These are phyloP conservation scores for Microctenopoma steveboyesi DNA, from an alignment of 2,797 vertebrate genomes.

Conservation along the genomic window DNA sequence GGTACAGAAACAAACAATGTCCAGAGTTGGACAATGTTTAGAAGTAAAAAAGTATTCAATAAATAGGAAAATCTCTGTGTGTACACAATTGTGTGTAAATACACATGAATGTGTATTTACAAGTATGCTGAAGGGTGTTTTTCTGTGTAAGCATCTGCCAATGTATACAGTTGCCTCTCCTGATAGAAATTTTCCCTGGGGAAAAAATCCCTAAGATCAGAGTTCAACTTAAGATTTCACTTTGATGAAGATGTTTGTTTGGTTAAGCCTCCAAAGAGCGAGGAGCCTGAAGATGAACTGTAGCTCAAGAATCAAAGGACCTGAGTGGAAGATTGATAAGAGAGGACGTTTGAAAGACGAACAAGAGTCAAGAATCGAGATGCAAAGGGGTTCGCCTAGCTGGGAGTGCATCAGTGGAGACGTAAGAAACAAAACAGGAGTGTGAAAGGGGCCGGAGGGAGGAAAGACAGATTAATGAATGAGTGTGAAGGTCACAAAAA, in stretches of 20 bases:
- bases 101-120: conserved; percentile 37
- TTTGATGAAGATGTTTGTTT: conserved; percentile 79
- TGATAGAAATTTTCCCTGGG: conserved; percentile 64
- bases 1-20: conserved; percentile 69
- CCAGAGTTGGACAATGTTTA: conserved; percentile 48
- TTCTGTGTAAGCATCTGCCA: conserved; percentile 61
- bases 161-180: conserved; percentile 69
- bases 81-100: not conserved
- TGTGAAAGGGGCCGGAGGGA: conserved; percentile 53
- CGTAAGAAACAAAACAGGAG: conserved; percentile 61
- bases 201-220: conserved; percentile 64
- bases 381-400: conserved; percentile 31
- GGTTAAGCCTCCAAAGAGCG: conserved; percentile 50
- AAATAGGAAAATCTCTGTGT: conserved; percentile 41
- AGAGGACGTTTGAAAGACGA: conserved; percentile 64
- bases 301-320: conserved; percentile 59
- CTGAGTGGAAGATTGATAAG: conserved; percentile 61
- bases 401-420: conserved; percentile 54
- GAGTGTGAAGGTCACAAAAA: conserved; percentile 72
- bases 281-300: conserved; percentile 49
- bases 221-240: conserved; percentile 78
- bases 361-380: conserved; percentile 59
- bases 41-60: conserved; percentile 32
- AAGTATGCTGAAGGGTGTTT: conserved; percentile 34
- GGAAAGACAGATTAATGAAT: conserved; percentile 75